phyloP scores from a whole-genome alignment of 35 echinoderm and acorn worm genomes.

The Lytechinus variegatus region DNA sequence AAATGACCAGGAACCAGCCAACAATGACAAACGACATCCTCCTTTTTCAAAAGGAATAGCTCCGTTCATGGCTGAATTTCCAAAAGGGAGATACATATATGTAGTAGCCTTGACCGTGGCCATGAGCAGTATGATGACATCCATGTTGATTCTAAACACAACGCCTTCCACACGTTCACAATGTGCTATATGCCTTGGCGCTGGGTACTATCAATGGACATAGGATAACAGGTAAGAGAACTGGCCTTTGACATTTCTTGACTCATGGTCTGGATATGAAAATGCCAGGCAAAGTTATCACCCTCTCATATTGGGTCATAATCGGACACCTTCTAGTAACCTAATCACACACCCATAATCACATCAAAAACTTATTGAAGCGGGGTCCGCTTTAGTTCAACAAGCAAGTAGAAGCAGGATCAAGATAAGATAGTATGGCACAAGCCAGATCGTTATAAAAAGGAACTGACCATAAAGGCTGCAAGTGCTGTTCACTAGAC shows the following conservation, averaged over 20 bases:
- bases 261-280: not conserved
- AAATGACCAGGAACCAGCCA: not conserved
- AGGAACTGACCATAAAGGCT: no score
- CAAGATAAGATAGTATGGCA: no score
- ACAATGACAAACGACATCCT: not conserved
- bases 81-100: not conserved
- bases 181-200: not conserved
- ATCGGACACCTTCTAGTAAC: not conserved
- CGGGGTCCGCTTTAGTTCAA: not conserved
- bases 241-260: not conserved
- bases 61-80: not conserved
- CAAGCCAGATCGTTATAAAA: no score
- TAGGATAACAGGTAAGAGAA: not conserved
- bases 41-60: not conserved
- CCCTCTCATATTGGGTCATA: not conserved
- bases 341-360: not conserved
- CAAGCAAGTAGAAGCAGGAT: not conserved
- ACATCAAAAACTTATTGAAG: conserved; percentile 2
- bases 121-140: not conserved
- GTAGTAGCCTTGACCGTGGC: not conserved
- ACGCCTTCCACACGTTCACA: not conserved
- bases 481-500: no score
- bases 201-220: not conserved
- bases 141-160: not conserved
- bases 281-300: not conserved